phyloP scores from a whole-genome alignment of 1,140 invertebrate species.

The Tetragonula clypearis region DNA sequence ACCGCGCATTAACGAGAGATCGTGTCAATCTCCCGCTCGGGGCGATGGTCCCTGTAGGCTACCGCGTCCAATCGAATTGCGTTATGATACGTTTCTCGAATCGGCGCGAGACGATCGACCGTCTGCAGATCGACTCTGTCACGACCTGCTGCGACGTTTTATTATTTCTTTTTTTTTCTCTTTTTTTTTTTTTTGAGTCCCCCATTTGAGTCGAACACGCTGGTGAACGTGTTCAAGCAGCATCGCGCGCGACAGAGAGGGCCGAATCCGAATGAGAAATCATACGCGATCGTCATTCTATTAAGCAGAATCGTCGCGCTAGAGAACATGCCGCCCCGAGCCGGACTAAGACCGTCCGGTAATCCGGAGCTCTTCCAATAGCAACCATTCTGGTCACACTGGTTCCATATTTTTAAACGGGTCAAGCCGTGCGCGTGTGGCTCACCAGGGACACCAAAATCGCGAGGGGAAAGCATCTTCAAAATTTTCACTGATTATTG shows the following conservation, averaged over 20 bases:
- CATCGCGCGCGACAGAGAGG: not conserved
- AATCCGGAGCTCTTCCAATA: slow-evolving; percentile 81
- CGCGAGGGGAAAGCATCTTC: not conserved
- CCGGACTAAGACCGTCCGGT: slow-evolving; percentile 77
- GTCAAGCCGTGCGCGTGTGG: slow-evolving; percentile 77
- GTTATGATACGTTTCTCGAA: not conserved
- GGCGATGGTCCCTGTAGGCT: slow-evolving; percentile 41
- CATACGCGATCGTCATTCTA: no score
- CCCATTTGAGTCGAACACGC: not conserved
- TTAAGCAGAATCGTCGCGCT: slow-evolving; percentile 9
- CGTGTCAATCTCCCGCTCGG: slow-evolving; percentile 72
- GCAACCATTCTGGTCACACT: slow-evolving; percentile 83
- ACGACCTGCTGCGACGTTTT: not conserved
- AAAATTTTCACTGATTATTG: slow-evolving; percentile 16
- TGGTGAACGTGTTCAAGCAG: not conserved
- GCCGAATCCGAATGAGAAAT: slow-evolving; percentile 8
- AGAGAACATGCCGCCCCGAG: slow-evolving; percentile 68
- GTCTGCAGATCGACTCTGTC: not conserved
- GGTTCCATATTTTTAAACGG: slow-evolving; percentile 82
- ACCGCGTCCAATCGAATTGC: not conserved
- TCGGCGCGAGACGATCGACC: not conserved
- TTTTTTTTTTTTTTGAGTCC: not conserved
- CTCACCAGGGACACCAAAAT: slow-evolving; percentile 77
- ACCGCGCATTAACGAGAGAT: slow-evolving; percentile 75
- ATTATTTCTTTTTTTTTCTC: no score